Percentiles rank a stretch among this genome's conserved stretches.
phyloP scores from a whole-genome alignment of 2,113 vertebrate species.

The Gymnarchus niloticus region DNA sequence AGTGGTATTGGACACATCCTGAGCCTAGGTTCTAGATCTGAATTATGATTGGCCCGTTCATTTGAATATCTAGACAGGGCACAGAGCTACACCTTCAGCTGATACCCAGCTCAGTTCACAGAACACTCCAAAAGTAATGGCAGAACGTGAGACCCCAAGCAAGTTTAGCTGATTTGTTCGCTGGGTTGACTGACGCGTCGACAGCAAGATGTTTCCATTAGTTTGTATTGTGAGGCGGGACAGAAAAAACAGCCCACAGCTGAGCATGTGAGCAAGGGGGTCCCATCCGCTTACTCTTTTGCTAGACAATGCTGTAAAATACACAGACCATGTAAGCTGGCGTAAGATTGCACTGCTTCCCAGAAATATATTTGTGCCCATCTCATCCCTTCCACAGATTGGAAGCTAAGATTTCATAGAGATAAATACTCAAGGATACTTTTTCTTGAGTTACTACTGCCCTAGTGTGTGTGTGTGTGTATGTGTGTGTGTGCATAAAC shows the following conservation, averaged over 20 bases:
- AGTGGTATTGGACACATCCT: no score
- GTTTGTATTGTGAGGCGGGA: background rate
- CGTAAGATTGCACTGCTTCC: background rate
- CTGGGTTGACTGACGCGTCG: background rate
- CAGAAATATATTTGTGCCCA: background rate
- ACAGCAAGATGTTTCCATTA: background rate
- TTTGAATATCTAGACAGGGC: background rate
- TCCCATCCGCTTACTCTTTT: background rate
- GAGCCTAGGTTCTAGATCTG: background rate
- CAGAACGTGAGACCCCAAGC: background rate
- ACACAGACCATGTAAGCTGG: constrained; percentile 5
- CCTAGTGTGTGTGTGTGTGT: background rate
- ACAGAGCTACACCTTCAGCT: background rate
- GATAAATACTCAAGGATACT: background rate
- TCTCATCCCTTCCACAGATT: background rate
- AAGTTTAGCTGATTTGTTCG: background rate
- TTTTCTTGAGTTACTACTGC: background rate
- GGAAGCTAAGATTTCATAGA: background rate
- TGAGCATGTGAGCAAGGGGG: background rate
- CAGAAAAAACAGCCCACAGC: background rate
- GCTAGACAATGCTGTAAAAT: background rate
- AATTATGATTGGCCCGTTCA: background rate
- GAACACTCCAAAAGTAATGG: background rate
- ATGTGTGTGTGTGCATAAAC: background rate
- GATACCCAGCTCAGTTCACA: background rate